Evolutionary conservation across 2,888 invertebrate genomes (phyloP), one percentile per base, ranked within the genome.

Genomic region (Agonum fuliginosum): DNA sequence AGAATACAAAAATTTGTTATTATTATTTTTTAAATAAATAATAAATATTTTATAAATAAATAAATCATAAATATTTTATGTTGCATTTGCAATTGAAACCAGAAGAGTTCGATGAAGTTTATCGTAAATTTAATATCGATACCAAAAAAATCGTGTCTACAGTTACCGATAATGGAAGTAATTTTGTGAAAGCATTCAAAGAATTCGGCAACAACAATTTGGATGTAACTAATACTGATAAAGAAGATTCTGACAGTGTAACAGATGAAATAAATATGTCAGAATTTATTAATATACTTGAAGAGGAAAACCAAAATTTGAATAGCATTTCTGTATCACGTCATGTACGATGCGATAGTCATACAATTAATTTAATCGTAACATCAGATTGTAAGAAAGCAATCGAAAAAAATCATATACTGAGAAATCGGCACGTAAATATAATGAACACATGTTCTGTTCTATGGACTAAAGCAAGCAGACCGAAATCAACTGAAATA

Each of bases 381-480:
- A 79, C 80, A 27, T 79, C 70, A 1, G 78, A 80, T 79, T 12
- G 27, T 1, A 79, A 69, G 54, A 80, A 80, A 51, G 58, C 67
- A 2, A 8, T 58, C 8, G 58, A 17, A 78, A 8, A 62, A 70
- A 76, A 58, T 27, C 8, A n/a, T 10, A 27, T 27, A 27, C n/a
- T 58, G n/a, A 8, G 22, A n/a, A 5, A 62, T 67, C 41, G 79
- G 80, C 78, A 80, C 67, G 77, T n/a, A 58, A 54, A 78, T 37
- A 65, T 75, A 67, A 46, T 78, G 14, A 4, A 34, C 30, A 80
- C 79, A 78, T 81, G 81, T 41, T 58, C 37, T 6, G 12, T 48
- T 2, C 58, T 80, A 69, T 80, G 80, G 80, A 79, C 69, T 19
- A 80, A 54, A 58, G 79, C 80, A 10, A 75, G 78, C 27, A 58